A percentile compares a stretch with the other conserved stretches of the same genome.
Conservation (phyloP, 2,113 vertebrate species). For the Redunca redunca region DNA sequence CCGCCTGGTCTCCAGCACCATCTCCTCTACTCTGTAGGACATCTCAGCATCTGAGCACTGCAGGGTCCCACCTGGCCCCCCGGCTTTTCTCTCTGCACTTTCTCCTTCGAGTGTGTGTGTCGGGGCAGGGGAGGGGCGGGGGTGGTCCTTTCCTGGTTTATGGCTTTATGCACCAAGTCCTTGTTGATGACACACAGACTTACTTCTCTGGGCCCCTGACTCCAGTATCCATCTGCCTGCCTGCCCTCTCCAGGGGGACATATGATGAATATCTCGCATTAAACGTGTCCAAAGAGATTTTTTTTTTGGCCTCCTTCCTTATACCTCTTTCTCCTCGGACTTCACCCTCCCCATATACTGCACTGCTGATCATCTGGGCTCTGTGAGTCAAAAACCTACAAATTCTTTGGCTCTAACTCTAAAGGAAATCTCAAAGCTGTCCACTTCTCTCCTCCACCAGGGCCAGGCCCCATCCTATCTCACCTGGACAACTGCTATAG, state of each 20-base stretch:
- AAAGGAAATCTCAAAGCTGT: background rate
- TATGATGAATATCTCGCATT: no score
- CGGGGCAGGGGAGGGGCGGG: accelerated
- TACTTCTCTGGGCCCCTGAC: background rate
- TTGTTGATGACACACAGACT: background rate
- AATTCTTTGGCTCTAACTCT: background rate
- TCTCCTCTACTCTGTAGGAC: background rate
- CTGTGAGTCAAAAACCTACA: background rate
- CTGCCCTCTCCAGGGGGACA: background rate
- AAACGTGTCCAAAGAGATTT: background rate
- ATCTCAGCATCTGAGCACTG: background rate
- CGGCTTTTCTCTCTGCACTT: accelerated
- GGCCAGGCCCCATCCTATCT: background rate
- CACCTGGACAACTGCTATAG: accelerated
- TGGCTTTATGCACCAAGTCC: background rate
- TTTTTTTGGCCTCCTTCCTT: background rate
- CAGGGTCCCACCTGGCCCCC: background rate
- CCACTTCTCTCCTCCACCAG: background rate
- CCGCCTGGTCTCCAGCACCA: accelerated
- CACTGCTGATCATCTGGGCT: background rate
- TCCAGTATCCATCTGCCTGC: background rate
- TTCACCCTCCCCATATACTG: background rate
- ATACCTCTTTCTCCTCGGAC: background rate
- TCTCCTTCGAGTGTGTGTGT: accelerated
- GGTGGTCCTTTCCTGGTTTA: accelerated